phyloP scores from a whole-genome alignment of 1,140 invertebrate species.

The Calosoma granatense region DNA sequence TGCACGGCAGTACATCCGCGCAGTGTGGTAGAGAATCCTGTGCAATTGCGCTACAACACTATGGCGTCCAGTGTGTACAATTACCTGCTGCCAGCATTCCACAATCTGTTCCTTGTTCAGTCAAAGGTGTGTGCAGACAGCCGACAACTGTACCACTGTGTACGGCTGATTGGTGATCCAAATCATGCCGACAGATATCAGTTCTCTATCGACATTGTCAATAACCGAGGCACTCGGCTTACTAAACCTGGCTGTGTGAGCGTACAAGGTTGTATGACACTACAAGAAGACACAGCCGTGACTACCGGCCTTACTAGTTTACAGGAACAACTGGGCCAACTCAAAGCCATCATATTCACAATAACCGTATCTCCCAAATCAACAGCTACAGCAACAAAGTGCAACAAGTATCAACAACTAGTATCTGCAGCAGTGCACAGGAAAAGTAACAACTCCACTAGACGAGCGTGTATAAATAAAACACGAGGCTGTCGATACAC shows the following conservation, averaged over 20 bases:
- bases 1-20: neutral
- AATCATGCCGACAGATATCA: neutral
- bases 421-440: too few relatives aligned
- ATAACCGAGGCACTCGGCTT: neutral
- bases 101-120: neutral
- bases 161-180: neutral
- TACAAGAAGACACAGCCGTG: conserved; percentile 20
- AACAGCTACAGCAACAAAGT: too few relatives aligned
- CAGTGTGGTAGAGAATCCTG: neutral
- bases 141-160: neutral
- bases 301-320: neutral
- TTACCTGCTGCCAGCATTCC: neutral
- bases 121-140: neutral
- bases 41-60: neutral
- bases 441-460: too few relatives aligned
- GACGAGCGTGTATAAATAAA: too few relatives aligned
- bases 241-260: neutral
- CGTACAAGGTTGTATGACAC: neutral
- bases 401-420: too few relatives aligned
- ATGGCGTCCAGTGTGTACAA: neutral
- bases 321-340: too few relatives aligned
- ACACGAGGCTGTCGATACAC: too few relatives aligned
- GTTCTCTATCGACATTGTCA: neutral
- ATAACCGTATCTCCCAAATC: too few relatives aligned
- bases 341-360: too few relatives aligned